Evolutionary conservation across 2,888 invertebrate genomes (phyloP), one percentile per base, ranked within the genome.

Genomic region (Minunthozetes semirufus): DNA sequence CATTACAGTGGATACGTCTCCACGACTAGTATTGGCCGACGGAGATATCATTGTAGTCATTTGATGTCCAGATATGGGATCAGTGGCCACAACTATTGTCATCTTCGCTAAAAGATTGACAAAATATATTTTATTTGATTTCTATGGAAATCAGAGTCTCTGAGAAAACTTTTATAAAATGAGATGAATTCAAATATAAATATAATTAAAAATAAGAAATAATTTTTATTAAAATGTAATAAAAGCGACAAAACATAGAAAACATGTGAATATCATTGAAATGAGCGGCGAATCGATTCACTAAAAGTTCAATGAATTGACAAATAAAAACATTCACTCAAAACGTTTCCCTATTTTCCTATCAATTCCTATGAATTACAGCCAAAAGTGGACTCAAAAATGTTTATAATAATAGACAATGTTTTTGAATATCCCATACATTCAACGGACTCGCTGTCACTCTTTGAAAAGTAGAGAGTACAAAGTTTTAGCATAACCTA

Each of bases 1-100:
- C 25, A 15, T 8, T 1, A 25, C 59, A 25, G 11, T n/a, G 2
- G 66, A 33, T 13, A 42, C 15, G 15, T 68, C 68, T 22, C 42
- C 76, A 78, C 72, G 19, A 68, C 27, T 25, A 19, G 22, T 25
- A 13, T 42, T 42, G 1, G 25, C 25, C 19, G 53, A n/a, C 6
- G 19, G 53, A 3, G 53, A 53, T 19, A 53, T 53, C 25, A 53
- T 22, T 53, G 13, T 13, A 1, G 63, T 9, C 17, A 63, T 29
- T 1, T 33, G 38, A 8, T 33, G 63, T 13, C 33, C 38, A 15
- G 63, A 15, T 15, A 63, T 33, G 4, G 63, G 63, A 17, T 63
- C 63, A 1, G 9, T 15, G 1, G 29, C n/a, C 33, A 63, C 33
- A 11, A 33, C 33, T 63, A 63, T 68, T 42, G 68, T 68, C 68